These are phyloP conservation scores for Dasysyrphus tricinctus DNA, from an alignment of 2,888 invertebrate species.

Conservation along the genomic window DNA sequence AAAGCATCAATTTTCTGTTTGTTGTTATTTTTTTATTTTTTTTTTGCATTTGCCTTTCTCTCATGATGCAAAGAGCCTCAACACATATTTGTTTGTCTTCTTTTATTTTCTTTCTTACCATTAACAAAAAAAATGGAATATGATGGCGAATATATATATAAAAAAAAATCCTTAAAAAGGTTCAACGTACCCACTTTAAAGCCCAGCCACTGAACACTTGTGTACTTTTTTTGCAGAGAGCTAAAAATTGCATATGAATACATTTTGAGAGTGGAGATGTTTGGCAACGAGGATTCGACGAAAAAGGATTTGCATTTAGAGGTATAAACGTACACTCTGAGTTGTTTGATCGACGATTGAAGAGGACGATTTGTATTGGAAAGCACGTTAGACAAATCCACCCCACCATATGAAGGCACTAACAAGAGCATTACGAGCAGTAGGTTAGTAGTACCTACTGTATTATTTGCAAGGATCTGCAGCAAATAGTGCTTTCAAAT, in stretches of 20 bases:
- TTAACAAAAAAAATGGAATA: constrained; percentile 31
- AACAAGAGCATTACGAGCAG: too few relatives aligned
- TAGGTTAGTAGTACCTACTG: too few relatives aligned
- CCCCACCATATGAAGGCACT: too few relatives aligned
- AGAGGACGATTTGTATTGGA: not conserved
- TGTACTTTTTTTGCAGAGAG: constrained; percentile 52
- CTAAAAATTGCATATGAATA: constrained; percentile 74
- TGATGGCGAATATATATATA: constrained; percentile 29
- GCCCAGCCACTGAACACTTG: constrained; percentile 68
- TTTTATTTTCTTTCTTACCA: constrained; percentile 52
- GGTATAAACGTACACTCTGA: constrained; percentile 43
- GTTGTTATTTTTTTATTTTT: constrained; percentile 53
- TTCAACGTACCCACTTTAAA: constrained; percentile 73
- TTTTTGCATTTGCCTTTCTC: constrained; percentile 64
- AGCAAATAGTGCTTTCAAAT: too few relatives aligned
- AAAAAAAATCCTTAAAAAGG: constrained; percentile 59
- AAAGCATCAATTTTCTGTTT: constrained; percentile 75
- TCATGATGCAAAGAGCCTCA: constrained; percentile 37
- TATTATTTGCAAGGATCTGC: too few relatives aligned
- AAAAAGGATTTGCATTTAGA: constrained; percentile 72
- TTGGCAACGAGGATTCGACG: constrained; percentile 68
- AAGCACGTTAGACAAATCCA: not conserved
- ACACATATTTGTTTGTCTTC: constrained; percentile 65
- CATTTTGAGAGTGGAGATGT: constrained; percentile 70
- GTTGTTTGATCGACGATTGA: not conserved